Base-by-base conservation (phyloP, 2,888 invertebrate genomes). In the Mesoligia furuncula region DNA sequence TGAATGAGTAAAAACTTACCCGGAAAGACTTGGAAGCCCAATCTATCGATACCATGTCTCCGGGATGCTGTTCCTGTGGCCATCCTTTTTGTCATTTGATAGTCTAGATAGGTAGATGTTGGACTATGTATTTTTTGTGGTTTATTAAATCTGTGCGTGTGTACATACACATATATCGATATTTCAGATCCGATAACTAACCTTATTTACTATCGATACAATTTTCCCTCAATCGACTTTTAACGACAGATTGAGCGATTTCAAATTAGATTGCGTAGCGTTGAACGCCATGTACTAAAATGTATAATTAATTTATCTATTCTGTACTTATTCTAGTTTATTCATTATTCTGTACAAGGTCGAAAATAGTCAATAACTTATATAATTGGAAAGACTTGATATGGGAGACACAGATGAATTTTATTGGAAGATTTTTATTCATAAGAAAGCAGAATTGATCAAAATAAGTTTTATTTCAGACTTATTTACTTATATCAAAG, bases 321-420 rank as follows among this genome's bases (percentile, higher is more conserved):
- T 65, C 54, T 48, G 57, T 61, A 51, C 57, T 76, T 85, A 77
- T 36, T 73, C 70, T 83, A 83, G 17, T 84, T 81, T 77, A 86
- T 83, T 73, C 51, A 70, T 74, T 42, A 67, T 27, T 64, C 71
- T 75, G 72, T 81, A 75, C 79, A 82, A 85, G 86, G 68, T 69
- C 78, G 73, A 82, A 71, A 82, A 65, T 70, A 74, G 57, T 54
- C 45, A 76, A 64, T 62, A 51, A 77, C 17, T 78, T 69, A 82
- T 69, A 11, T 71, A 48, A 69, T 31, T 73, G 82, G 73, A 65
- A 77, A 85, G 39, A 77, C 66, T 39, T 73, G 9, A 24, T 27
- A 17, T 62, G 72, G 73, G 65, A 74, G 73, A 77, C 73, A 71
- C 20, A 13, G 54, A 54, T 57, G 9, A 24, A 31, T n/a, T n/a